Percentiles rank a stretch among this genome's conserved stretches.
phyloP scores from a whole-genome alignment of 2,888 invertebrate genomes.

The Parnassius smintheus region DNA sequence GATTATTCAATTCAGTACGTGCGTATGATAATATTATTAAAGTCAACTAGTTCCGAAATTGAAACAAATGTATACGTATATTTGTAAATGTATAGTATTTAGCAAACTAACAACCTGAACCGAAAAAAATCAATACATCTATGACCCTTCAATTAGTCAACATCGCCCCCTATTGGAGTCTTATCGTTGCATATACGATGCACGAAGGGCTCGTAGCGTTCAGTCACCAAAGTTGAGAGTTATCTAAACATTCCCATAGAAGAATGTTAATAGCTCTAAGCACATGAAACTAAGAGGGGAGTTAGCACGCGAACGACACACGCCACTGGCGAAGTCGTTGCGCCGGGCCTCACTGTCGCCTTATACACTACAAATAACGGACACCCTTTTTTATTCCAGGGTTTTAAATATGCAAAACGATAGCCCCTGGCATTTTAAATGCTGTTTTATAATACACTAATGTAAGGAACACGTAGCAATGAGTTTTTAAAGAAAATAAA shows the following conservation, averaged over 20 bases:
- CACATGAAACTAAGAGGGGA: constrained; percentile 58
- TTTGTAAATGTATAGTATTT: too few species aligned
- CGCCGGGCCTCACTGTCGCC: constrained; percentile 5
- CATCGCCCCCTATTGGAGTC: constrained; percentile 27
- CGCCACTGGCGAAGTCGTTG: constrained; percentile 41
- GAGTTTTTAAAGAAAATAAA: neutral
- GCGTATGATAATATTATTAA: too few species aligned
- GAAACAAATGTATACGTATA: too few species aligned
- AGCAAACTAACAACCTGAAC: constrained; percentile 1
- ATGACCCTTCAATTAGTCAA: constrained; percentile 33
- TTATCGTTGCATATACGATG: constrained; percentile 31
- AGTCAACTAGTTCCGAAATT: too few species aligned
- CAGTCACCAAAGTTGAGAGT: constrained; percentile 43
- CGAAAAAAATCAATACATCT: constrained; percentile 28
- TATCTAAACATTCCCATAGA: constrained; percentile 75
- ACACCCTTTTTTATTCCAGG: constrained; percentile 4
- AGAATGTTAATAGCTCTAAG: constrained; percentile 76
- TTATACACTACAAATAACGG: neutral
- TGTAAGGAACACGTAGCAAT: neutral
- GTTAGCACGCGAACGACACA: constrained; percentile 62
- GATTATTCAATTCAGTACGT: too few species aligned
- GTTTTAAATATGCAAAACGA: constrained; percentile 11
- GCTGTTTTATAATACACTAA: neutral
- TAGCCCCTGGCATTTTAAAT: constrained; percentile 1
- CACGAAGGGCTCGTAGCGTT: constrained; percentile 34